Evolutionary conservation across 1,140 invertebrate species (phyloP).

Genomic region (Platorchestia sp.): DNA sequence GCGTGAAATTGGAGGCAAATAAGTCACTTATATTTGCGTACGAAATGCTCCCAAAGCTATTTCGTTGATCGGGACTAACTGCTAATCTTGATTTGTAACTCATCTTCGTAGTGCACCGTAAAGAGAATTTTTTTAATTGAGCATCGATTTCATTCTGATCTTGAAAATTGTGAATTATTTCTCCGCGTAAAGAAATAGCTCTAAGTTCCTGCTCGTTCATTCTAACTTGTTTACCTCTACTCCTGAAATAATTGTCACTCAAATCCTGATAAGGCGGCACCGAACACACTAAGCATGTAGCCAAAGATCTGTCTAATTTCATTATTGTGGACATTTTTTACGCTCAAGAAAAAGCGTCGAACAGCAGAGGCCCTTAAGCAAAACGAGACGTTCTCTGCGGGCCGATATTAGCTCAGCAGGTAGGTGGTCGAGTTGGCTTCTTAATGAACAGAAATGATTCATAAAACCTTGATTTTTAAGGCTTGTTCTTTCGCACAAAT

Average conservation of each 20-base stretch:
- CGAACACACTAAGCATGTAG: not conserved
- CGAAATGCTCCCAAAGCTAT: not conserved
- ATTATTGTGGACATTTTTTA: not conserved
- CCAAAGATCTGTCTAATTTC: not conserved
- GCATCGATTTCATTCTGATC: not conserved
- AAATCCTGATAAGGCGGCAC: not conserved
- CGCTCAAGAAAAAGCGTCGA: not conserved
- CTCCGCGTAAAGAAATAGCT: not conserved
- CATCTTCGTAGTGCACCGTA: too few relatives aligned
- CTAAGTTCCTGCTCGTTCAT: not conserved
- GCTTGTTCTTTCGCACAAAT: not conserved
- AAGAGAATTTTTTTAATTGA: not conserved
- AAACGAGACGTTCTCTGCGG: not conserved
- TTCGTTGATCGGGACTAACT: not conserved
- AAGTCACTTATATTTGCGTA: not conserved
- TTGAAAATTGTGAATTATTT: not conserved
- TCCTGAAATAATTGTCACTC: not conserved
- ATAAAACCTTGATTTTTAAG: not conserved
- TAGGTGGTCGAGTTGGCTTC: not conserved
- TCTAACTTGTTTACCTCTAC: not conserved
- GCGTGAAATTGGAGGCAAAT: not conserved
- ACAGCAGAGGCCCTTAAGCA: not conserved
- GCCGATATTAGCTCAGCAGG: not conserved
- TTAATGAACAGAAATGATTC: slow-evolving; percentile 32
- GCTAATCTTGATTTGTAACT: not conserved